Evolutionary conservation across 35 echinoderm and acorn worm species (phyloP), one percentile per base, ranked within the genome.

Genomic region (Holothuria glaberrima): DNA sequence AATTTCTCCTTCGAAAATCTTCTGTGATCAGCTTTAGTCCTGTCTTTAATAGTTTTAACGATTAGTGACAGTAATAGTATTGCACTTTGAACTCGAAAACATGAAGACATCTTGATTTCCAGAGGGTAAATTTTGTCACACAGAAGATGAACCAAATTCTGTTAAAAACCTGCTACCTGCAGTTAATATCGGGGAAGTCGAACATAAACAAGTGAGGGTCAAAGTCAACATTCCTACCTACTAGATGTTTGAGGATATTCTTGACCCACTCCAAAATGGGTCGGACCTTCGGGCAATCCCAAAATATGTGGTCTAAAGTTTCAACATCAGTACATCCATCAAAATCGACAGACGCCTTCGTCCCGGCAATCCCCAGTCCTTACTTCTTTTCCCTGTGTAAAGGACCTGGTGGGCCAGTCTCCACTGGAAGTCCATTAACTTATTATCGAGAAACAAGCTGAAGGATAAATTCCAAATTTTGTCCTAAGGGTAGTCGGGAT

Each of bases 391-490:
- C 34, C 75, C 75, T 0, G 38, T 80, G 27, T 46, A 80, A 31
- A 80, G 44, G 44, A 21, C 41, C 20, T 48, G 6, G 45, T 50
- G 76, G 16, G 76, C 28, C 12, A 80, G 41, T 13, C 35, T 31
- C 76, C 38, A 80, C 28, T 80, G 76, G 41, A 50, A 48, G 46
- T 80, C 76, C 21, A 6, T 50, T 29, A 80, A 28, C 20, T 80
- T 80, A 25, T 46, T 80, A 25, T n/a, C 76, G 6, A 80, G 28
- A 22, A 48, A 17, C n/a, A 21, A n/a, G 41, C 20, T 80, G 26
- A 80, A 80, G 10, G 50, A 31, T 24, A 27, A 5, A 18, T 20
- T 19, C 38, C 75, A 80, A 48, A 80, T 46, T 22, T 5, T 21
- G 5, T 46, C 75, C 36, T 10, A 80, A 46, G 35, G 2, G 20